Percentiles rank a stretch among this genome's conserved stretches.
Conservation (phyloP, 2,797 vertebrate species). For the Ataeniobius toweri region DNA sequence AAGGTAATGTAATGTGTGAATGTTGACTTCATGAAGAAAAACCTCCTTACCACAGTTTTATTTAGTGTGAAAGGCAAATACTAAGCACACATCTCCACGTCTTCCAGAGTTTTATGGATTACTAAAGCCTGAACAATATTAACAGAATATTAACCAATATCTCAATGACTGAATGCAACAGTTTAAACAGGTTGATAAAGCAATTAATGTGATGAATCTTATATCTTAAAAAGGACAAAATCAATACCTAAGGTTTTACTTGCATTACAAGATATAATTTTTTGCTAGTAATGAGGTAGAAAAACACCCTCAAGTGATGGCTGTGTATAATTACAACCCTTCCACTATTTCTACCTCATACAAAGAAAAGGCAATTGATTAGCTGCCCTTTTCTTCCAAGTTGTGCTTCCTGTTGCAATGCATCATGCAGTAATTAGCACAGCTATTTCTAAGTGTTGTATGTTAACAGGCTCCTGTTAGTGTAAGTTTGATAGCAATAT, state of each 20-base stretch:
- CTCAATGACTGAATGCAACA: neutral
- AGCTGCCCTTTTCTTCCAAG: neutral
- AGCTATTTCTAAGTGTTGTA: neutral
- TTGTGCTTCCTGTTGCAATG: neutral
- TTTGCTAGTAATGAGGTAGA: neutral
- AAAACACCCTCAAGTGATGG: neutral
- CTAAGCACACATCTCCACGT: too few species aligned
- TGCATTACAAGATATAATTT: neutral
- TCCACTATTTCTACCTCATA: neutral
- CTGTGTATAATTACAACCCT: neutral
- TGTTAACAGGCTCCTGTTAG: conserved; percentile 11
- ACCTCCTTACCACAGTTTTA: neutral
- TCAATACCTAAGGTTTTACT: neutral
- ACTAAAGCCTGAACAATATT: neutral
- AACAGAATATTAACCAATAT: neutral
- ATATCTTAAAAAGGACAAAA: neutral
- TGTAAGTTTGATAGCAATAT: conserved; percentile 12
- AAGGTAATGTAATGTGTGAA: too few species aligned
- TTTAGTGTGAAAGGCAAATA: neutral
- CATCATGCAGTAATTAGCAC: conserved; percentile 16
- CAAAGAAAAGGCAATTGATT: neutral
- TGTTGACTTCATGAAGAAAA: too few species aligned
- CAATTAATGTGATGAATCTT: neutral
- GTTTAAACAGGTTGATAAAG: neutral
- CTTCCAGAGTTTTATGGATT: neutral